phyloP scores from a whole-genome alignment of 64 coral and sea anemone species.

The Montipora cactus region DNA sequence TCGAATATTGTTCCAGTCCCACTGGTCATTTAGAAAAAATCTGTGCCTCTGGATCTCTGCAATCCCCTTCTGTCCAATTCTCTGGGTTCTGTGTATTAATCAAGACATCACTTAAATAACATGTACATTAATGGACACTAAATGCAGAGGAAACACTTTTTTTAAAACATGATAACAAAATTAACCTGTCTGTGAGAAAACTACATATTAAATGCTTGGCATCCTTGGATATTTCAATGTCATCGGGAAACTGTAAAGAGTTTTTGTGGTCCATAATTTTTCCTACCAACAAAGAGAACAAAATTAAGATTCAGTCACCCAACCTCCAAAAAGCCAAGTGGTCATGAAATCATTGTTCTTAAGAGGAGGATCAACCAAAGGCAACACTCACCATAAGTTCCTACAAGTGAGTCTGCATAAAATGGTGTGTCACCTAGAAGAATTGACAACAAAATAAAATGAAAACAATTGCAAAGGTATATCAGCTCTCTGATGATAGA shows the following conservation, averaged over 20 bases:
- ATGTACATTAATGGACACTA: no score
- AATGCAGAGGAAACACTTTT: no score
- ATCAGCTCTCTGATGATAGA: no score
- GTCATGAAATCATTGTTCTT: background rate
- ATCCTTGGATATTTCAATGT: constrained; percentile 91
- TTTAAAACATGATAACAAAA: background rate
- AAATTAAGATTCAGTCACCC: background rate
- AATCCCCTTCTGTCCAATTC: constrained; percentile 87
- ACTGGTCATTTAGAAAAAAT: constrained; percentile 91
- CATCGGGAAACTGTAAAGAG: constrained; percentile 95
- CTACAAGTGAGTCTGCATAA: constrained; percentile 97
- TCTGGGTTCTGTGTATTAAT: constrained; percentile 57
- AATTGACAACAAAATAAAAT: background rate
- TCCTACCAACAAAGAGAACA: constrained; percentile 17
- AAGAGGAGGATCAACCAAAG: no score
- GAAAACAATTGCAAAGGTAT: background rate
- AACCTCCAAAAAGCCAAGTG: no score
- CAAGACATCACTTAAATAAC: background rate
- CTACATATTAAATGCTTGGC: constrained; percentile 91
- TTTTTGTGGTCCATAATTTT: constrained; percentile 99
- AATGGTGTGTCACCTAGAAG: constrained; percentile 95
- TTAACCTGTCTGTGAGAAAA: constrained; percentile 94
- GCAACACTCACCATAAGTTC: constrained; percentile 82
- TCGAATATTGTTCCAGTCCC: constrained; percentile 92
- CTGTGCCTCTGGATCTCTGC: constrained; percentile 87